Evolutionary conservation across 2,113 vertebrate species (phyloP), one percentile per base, ranked within the genome.

Genomic region (Crocuta crocuta): DNA sequence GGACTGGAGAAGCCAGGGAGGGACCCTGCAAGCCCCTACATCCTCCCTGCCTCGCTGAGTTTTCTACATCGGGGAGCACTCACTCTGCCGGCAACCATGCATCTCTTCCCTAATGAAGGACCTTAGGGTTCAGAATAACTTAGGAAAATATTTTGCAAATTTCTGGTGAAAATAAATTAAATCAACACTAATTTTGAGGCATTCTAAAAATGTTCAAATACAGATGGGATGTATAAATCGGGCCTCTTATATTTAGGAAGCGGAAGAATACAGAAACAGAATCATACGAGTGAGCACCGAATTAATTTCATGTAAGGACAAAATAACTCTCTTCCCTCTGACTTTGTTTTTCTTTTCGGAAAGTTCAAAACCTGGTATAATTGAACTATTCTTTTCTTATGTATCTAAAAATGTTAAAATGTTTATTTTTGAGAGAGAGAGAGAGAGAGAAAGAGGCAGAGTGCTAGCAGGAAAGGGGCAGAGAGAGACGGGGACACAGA

Each of bases 131-230:
- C 68, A 73, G 58, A 90, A 90, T 58, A 87, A 83, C 66, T 31
- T 19, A 83, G 66, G 65, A 68, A 82, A 97, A 92, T 73, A 96
- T 61, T 97, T 94, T 78, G 85, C 96, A 95, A 92, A 65, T 88
- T 61, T 88, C 84, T 74, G 53, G 45, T 28, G 94, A 78, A 88
- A 90, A 86, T 86, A 70, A 96, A 86, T 91, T 13, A 84, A 88
- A 55, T 88, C 89, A 82, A 81, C 91, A 19, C 35, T 45, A 73
- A 94, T 68, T 94, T 43, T 33, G 76, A 96, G 31, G 70, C 70
- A 33, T 43, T 66, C 94, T 96, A 95, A 98, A 96, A 97, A 74
- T 76, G 63, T 58, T 66, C 89, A n/a, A 13, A 89, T 96, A 68
- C 91, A 74, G 91, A 93, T 79, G 85, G 50, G 85, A 74, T 70